Conservation (phyloP, 2,888 invertebrate genomes). For the Geotrupes spiniger region DNA sequence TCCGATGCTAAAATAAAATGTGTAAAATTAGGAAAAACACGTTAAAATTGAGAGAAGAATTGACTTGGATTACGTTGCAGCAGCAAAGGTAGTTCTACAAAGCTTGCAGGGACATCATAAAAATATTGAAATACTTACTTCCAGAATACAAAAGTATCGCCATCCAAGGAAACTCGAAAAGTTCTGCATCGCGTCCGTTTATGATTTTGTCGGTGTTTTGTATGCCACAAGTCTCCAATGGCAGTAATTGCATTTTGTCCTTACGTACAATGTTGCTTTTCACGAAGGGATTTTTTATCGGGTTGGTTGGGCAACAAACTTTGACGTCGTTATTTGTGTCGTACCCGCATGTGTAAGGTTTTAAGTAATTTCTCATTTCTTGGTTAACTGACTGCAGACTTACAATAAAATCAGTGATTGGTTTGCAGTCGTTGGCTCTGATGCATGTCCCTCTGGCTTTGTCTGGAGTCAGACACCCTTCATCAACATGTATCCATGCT, state of each 20-base stretch:
- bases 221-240: conserved; percentile 55
- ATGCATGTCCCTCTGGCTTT: conserved; percentile 4
- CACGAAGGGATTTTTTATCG: conserved; percentile 2
- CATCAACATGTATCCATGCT: conserved; percentile 10
- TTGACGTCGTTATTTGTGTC: not conserved
- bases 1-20: too few relatives aligned
- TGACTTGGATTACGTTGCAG: too few relatives aligned
- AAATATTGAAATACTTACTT: conserved; percentile 21
- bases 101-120: too few relatives aligned
- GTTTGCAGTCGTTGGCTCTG: not conserved
- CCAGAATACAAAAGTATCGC: conserved; percentile 60
- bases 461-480: conserved; percentile 11
- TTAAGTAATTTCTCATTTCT: not conserved
- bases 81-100: too few relatives aligned
- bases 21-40: too few relatives aligned
- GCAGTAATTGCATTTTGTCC: conserved; percentile 42
- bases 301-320: conserved; percentile 22
- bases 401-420: conserved; percentile 3
- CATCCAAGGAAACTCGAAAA: conserved; percentile 75
- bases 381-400: not conserved
- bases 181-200: conserved; percentile 58
- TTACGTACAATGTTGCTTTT: conserved; percentile 38
- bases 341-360: conserved; percentile 6
- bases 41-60: too few relatives aligned
- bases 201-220: conserved; percentile 47